phyloP scores from a whole-genome alignment of 2,888 invertebrate species.

The Phyllotreta striolata region DNA sequence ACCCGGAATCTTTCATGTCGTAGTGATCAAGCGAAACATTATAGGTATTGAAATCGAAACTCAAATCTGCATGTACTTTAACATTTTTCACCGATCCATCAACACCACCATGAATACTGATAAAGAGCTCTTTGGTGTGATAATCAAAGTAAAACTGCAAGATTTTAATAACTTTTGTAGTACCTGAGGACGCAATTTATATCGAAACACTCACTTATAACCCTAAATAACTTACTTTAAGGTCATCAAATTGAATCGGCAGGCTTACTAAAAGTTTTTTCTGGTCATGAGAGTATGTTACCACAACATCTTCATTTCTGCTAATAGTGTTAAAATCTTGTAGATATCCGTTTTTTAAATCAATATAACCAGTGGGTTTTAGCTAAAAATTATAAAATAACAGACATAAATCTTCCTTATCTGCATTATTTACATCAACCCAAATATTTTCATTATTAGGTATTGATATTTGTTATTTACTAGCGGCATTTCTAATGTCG shows the following conservation, averaged over 20 bases:
- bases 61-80: constrained; percentile 41
- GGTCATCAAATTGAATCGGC: constrained; percentile 40
- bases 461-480: too few relatives aligned
- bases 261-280: constrained; percentile 36
- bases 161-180: constrained; percentile 15
- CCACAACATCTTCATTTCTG: constrained; percentile 62
- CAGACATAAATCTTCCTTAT: background rate
- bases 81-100: constrained; percentile 58
- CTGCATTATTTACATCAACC: background rate
- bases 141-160: constrained; percentile 65
- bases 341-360: constrained; percentile 63
- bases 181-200: background rate
- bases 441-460: background rate
- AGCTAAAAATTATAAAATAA: constrained; percentile 23
- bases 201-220: background rate
- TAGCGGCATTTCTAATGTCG: too few relatives aligned
- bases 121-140: constrained; percentile 63
- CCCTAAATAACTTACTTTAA: constrained; percentile 47
- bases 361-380: constrained; percentile 59
- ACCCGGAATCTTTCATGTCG: constrained; percentile 50
- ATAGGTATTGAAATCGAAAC: constrained; percentile 43
- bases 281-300: constrained; percentile 37
- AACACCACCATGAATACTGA: constrained; percentile 65
- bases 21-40: constrained; percentile 43
- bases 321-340: constrained; percentile 62